phyloP scores from a whole-genome alignment of 2,888 invertebrate genomes.

The Pachymerium ferrugineum region DNA sequence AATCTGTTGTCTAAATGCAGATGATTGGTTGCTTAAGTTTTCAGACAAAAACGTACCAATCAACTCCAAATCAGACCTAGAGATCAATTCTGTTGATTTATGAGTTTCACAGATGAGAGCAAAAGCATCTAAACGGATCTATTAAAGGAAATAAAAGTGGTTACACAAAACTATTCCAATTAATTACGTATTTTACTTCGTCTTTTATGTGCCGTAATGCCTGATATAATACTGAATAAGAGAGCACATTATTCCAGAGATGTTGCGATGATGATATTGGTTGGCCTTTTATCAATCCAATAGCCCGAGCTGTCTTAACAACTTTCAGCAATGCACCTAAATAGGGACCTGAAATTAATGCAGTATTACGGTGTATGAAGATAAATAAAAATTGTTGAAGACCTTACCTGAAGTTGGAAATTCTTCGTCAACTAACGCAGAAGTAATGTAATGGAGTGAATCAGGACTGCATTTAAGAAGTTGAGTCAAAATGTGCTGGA shows the following conservation, averaged over 20 bases:
- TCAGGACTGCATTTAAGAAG: constrained; percentile 35
- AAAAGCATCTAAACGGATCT: constrained; percentile 65
- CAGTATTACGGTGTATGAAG: not conserved
- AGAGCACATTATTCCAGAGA: constrained; percentile 55
- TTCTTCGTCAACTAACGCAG: constrained; percentile 30
- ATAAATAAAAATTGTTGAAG: not conserved
- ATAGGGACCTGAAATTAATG: not conserved
- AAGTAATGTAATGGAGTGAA: constrained; percentile 32
- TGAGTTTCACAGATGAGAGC: constrained; percentile 65
- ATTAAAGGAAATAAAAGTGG: constrained; percentile 34
- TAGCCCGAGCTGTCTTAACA: constrained; percentile 9
- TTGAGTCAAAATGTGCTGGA: constrained; percentile 32
- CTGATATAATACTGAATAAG: constrained; percentile 52
- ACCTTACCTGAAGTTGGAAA: constrained; percentile 31
- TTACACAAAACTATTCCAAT: not conserved
- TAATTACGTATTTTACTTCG: constrained; percentile 52
- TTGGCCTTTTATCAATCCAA: constrained; percentile 26
- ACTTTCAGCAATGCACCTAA: constrained; percentile 30
- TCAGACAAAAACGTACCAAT: constrained; percentile 59
- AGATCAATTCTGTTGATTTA: constrained; percentile 64
- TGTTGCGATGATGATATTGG: constrained; percentile 36
- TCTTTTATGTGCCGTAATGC: constrained; percentile 58
- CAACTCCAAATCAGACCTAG: constrained; percentile 58
- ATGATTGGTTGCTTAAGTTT: constrained; percentile 64
- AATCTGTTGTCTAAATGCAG: constrained; percentile 63